Conservation (phyloP, 2,888 invertebrate species). For the Ophion slaviceki region DNA sequence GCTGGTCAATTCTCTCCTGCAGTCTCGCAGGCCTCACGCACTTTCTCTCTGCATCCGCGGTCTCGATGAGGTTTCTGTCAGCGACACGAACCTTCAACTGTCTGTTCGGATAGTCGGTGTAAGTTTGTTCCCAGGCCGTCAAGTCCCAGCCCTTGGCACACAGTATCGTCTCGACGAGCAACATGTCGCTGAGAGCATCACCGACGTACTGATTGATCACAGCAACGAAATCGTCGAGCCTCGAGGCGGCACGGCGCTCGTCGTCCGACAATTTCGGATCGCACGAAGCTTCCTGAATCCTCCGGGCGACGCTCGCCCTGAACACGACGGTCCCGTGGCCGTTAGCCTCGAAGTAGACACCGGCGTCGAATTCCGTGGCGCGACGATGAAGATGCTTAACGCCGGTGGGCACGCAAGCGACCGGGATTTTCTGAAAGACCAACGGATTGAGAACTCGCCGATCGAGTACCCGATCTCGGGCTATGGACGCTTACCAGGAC, state of each 20-base stretch:
- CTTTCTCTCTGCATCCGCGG: conserved; percentile 93
- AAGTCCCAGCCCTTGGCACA: conserved; percentile 92
- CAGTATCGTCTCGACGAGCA: conserved; percentile 96
- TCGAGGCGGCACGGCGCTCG: conserved; percentile 85
- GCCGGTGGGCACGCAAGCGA: conserved; percentile 96
- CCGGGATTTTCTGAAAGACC: conserved; percentile 91
- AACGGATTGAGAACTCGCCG: conserved; percentile 28
- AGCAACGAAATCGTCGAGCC: conserved; percentile 89
- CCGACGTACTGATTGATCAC: conserved; percentile 98
- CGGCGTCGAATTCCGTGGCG: conserved; percentile 95
- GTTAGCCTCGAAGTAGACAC: conserved; percentile 99
- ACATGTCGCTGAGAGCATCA: conserved; percentile 98
- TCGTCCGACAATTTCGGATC: conserved; percentile 77
- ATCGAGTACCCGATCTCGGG: background rate
- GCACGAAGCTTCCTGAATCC: conserved; percentile 84
- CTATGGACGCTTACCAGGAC: conserved; percentile 82
- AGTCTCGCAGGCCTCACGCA: conserved; percentile 93
- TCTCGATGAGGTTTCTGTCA: conserved; percentile 94
- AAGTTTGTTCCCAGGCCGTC: conserved; percentile 92
- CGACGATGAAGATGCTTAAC: conserved; percentile 98
- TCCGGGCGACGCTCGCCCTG: conserved; percentile 88
- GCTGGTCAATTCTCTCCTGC: conserved; percentile 91
- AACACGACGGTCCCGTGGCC: conserved; percentile 98
- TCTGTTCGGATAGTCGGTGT: conserved; percentile 94
- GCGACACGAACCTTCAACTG: conserved; percentile 94